Evolutionary conservation across 2,113 vertebrate genomes (phyloP).

Genomic region (Choloepus hoffmanni): DNA sequence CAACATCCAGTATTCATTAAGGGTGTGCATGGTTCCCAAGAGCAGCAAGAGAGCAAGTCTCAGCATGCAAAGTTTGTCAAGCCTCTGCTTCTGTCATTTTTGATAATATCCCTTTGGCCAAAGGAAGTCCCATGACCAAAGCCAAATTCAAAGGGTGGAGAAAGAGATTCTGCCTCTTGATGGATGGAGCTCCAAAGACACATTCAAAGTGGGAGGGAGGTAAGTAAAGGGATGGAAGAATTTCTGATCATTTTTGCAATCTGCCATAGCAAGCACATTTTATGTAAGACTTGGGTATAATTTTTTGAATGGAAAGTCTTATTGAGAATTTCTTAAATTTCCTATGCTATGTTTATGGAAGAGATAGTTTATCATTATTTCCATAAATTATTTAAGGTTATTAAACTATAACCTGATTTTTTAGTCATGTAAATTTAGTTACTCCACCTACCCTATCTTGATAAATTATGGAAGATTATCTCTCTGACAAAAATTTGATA

Average conservation of each 20-base stretch:
- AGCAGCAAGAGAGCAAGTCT: background rate
- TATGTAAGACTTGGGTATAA: background rate
- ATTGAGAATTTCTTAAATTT: slow-evolving; percentile 43
- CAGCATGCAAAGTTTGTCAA: background rate
- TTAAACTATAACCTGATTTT: background rate
- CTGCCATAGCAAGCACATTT: background rate
- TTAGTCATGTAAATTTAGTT: slow-evolving; percentile 33
- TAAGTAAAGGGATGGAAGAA: background rate
- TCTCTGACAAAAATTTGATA: slow-evolving; percentile 34
- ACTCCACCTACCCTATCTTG: background rate
- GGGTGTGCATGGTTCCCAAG: background rate
- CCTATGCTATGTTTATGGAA: background rate
- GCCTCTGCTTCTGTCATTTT: background rate
- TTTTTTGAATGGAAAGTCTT: background rate
- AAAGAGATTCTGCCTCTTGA: background rate
- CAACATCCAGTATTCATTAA: background rate
- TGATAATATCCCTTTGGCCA: background rate
- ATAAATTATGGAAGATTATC: slow-evolving; percentile 38
- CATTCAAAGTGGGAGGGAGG: background rate
- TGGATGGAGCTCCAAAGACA: background rate
- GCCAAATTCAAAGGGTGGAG: background rate
- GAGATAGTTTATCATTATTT: slow-evolving; percentile 38
- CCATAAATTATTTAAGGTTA: background rate
- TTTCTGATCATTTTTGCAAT: background rate
- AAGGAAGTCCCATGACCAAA: background rate